phyloP scores from a whole-genome alignment of 1,140 invertebrate genomes.

The Drosophila arizonae region DNA sequence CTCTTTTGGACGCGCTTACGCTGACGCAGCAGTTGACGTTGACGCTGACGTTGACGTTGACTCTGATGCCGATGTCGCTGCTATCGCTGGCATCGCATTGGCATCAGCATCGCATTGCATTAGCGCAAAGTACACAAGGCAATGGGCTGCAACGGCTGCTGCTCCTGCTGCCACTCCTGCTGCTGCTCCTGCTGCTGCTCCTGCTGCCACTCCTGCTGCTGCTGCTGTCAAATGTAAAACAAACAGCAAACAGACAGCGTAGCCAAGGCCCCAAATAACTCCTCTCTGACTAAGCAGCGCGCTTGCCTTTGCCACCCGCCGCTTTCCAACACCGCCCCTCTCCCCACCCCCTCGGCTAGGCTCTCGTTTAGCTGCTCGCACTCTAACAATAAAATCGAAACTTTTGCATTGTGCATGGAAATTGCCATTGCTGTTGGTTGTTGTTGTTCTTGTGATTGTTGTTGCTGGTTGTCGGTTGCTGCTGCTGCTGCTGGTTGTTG shows the following conservation, averaged over 20 bases:
- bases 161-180: slow-evolving; percentile 43
- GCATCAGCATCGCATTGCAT: slow-evolving; percentile 36
- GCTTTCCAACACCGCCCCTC: not conserved
- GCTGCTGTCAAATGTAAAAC: slow-evolving; percentile 75
- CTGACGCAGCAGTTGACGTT: slow-evolving; percentile 37
- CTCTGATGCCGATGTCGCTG: slow-evolving; percentile 26
- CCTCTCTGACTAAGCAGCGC: not conserved
- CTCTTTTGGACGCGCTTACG: slow-evolving; percentile 61
- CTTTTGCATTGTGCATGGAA: slow-evolving; percentile 79
- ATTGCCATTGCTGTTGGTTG: slow-evolving; percentile 64
- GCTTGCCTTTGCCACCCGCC: not conserved
- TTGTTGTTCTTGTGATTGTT: slow-evolving; percentile 53
- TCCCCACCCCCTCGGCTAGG: not conserved
- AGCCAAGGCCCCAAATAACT: not conserved
- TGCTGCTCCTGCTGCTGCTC: slow-evolving; percentile 37
- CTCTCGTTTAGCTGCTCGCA: slow-evolving; percentile 30
- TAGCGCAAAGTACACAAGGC: slow-evolving; percentile 41
- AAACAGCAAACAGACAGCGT: slow-evolving; percentile 73
- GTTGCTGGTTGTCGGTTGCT: slow-evolving; percentile 5
- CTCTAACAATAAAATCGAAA: slow-evolving; percentile 79
- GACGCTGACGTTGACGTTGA: slow-evolving; percentile 32
- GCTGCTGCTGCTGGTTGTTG: not conserved
- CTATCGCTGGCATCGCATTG: slow-evolving; percentile 26
- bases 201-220: slow-evolving; percentile 45
- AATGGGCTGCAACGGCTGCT: slow-evolving; percentile 21